Percentiles rank a stretch among this genome's conserved stretches.
Conservation (phyloP, 2,888 invertebrate species). For the Caenorhabditis sp. region DNA sequence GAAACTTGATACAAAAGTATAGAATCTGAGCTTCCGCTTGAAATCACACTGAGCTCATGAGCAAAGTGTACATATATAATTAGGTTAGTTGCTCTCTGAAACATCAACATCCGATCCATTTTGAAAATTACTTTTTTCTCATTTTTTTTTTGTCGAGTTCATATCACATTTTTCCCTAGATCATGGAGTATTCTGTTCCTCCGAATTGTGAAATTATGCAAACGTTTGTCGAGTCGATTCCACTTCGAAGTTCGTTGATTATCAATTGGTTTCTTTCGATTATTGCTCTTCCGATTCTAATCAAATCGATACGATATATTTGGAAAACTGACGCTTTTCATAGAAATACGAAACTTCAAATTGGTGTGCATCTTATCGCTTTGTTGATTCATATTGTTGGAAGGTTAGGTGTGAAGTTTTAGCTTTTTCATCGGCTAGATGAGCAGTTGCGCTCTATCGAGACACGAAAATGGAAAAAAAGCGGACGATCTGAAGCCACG, state of each 20-base stretch:
- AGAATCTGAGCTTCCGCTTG: no score
- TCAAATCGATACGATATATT: conserved; percentile 6
- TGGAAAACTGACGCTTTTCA: conserved; percentile 6
- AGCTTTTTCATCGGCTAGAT: background rate
- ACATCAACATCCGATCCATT: no score
- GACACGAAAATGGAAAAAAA: background rate
- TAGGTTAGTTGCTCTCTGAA: no score
- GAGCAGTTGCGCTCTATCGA: background rate
- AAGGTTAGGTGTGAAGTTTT: conserved; percentile 2
- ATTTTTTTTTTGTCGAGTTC: no score
- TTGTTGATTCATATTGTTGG: conserved; percentile 13
- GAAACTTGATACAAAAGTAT: no score
- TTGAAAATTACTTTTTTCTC: no score
- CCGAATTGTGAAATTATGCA: conserved; percentile 12
- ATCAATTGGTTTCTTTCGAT: conserved; percentile 7
- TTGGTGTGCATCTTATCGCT: conserved; percentile 5
- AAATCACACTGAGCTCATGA: no score
- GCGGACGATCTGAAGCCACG: no score
- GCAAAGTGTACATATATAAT: no score
- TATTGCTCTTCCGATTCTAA: conserved; percentile 8
- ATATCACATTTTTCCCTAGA: no score
- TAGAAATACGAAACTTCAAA: conserved; percentile 11
- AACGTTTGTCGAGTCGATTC: background rate
- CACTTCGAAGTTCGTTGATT: conserved; percentile 2
- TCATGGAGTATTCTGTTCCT: background rate